These are phyloP conservation scores for Cynopterus brachyotis DNA, from an alignment of 2,113 vertebrate species.

Conservation along the genomic window DNA sequence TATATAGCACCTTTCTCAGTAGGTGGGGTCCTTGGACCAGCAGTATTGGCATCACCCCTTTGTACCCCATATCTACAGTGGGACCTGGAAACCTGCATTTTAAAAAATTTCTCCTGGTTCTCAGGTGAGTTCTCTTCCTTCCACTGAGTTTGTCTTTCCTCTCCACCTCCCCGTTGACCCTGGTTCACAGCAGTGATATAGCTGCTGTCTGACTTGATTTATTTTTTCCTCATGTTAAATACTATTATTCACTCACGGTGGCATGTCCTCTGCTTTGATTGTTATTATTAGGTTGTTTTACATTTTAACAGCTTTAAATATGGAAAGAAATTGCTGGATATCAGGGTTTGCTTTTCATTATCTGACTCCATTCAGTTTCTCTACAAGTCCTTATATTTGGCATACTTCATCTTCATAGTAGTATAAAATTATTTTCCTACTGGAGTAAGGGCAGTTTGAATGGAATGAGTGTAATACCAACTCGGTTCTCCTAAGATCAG, in stretches of 20 bases:
- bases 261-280: conserved; percentile 42
- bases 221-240: conserved; percentile 31
- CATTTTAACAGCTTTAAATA: conserved; percentile 55
- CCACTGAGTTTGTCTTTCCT: too few relatives aligned
- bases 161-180: too few relatives aligned
- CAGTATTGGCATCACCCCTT: fast-evolving
- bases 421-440: neutral
- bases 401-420: conserved; percentile 23
- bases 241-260: conserved; percentile 43
- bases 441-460: neutral
- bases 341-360: conserved; percentile 41
- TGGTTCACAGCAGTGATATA: neutral
- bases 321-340: conserved; percentile 46
- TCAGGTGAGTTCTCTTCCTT: neutral
- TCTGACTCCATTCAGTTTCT: conserved; percentile 4
- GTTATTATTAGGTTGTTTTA: conserved; percentile 66
- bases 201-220: conserved; percentile 23
- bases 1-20: fast-evolving
- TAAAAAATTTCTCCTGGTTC: too few relatives aligned
- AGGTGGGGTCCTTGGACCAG: neutral
- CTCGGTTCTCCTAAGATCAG: neutral
- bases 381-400: neutral
- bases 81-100: neutral
- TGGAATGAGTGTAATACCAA: neutral
- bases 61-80: too few relatives aligned